Evolutionary conservation across 1,140 invertebrate genomes (phyloP), one percentile per base, ranked within the genome.

Genomic region (Pseudomyrmex cubaensis): DNA sequence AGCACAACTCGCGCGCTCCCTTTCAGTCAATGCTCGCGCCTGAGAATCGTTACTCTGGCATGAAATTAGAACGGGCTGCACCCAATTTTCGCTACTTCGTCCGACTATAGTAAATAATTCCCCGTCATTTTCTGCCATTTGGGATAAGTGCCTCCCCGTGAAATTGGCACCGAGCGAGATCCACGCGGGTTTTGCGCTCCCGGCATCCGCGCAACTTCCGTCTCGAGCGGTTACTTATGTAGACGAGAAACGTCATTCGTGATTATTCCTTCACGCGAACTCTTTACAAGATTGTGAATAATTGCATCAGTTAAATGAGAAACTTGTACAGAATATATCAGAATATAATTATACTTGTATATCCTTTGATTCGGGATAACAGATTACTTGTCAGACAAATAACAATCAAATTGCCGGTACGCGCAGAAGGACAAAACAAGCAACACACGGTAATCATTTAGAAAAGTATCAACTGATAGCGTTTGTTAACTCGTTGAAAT

Each of bases 11-110:
- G 46, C 56, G 54, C 56, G 54, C 12, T 66, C 62, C 84, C 56
- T 83, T 83, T 82, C 80, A 83, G 75, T 86, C 73, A 84, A 86
- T 83, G 54, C 63, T 61, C 52, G 56, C 69, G 74, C 73, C 75
- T 63, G 52, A 78, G 63, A 35, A 69, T 82, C 90, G 87, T 91
- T 91, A 90, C 82, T 87, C 86, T 87, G 82, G 84, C 89, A 91
- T 91, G 90, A 92, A 91, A 92, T 92, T 92, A 92, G 91, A 90
- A 90, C 86, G 35, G 87, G 90, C 87, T 89, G 88, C 84, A 87
- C 85, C 90, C 85, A 90, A 87, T 91, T 92, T 92, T 92, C 91
- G 89, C 90, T 91, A 89, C 91, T 91, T 90, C 86, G 82, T 84
- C 62, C 70, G 75, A 86, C 67, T 69, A 64, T 85, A 86, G 87